Conservation (phyloP, 2,797 vertebrate genomes). For the Nyctibius grandis region DNA sequence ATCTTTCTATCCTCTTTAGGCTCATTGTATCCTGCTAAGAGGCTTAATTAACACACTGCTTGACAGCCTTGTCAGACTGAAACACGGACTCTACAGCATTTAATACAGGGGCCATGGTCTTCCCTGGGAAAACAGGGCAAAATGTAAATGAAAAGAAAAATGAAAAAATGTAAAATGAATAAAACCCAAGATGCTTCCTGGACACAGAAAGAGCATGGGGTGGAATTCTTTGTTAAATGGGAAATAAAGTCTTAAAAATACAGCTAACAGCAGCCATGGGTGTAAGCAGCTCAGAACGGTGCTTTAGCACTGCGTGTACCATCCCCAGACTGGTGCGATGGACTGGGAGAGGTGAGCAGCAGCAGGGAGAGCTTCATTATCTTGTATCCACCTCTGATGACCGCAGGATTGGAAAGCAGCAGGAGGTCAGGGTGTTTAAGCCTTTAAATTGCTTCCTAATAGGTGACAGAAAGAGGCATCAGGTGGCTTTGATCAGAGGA, state of each 20-base stretch:
- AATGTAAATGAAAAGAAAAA: background rate
- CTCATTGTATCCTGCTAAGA: background rate
- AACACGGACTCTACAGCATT: accelerated
- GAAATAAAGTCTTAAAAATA: background rate
- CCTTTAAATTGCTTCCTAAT: background rate
- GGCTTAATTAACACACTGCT: background rate
- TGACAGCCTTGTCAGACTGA: background rate
- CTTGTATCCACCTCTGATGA: background rate
- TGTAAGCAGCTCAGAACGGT: background rate
- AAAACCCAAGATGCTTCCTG: background rate
- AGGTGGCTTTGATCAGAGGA: background rate
- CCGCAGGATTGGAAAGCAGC: background rate
- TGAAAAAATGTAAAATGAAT: background rate
- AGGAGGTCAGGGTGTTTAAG: background rate
- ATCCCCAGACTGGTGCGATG: accelerated
- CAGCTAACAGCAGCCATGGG: background rate
- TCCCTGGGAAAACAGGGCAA: background rate
- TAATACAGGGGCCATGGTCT: background rate
- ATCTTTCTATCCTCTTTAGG: background rate
- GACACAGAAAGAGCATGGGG: background rate
- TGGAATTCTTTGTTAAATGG: background rate
- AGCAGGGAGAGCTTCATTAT: background rate
- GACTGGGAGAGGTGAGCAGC: background rate
- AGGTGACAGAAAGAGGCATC: background rate
- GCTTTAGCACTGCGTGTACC: background rate